Conservation (phyloP, 2,888 invertebrate genomes). For the Heliconius aoede region DNA sequence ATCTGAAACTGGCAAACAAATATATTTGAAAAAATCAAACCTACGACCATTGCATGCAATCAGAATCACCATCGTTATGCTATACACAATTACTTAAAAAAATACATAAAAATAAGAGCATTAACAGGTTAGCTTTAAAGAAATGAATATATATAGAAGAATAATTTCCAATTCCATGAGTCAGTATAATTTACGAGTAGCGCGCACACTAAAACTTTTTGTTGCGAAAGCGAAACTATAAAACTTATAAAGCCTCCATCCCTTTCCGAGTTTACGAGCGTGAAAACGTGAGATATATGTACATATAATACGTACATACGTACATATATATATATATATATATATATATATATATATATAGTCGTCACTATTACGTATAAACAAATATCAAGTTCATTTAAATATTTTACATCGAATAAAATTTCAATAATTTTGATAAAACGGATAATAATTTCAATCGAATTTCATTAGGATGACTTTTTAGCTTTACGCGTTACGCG, state of each 20-base stretch:
- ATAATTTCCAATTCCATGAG: slow-evolving; percentile 48
- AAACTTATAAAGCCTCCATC: slow-evolving; percentile 71
- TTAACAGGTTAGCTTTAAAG: slow-evolving; percentile 6
- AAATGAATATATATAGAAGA: slow-evolving; percentile 49
- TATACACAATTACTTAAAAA: neutral
- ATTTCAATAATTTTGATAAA: neutral
- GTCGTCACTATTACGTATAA: slow-evolving; percentile 45
- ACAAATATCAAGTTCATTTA: neutral
- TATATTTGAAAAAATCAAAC: neutral
- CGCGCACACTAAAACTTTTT: slow-evolving; percentile 79
- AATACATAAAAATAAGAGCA: slow-evolving; percentile 2
- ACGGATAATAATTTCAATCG: too few species aligned
- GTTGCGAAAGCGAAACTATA: slow-evolving; percentile 66
- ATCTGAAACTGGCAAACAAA: neutral
- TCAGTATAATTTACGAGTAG: slow-evolving; percentile 76
- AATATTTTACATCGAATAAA: neutral
- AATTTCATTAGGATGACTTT: neutral
- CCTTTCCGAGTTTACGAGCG: slow-evolving; percentile 74
- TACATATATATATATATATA: slow-evolving; percentile 69
- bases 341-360: too few species aligned
- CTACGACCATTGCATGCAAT: neutral
- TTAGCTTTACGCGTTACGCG: neutral
- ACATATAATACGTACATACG: slow-evolving; percentile 65
- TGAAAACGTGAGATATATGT: slow-evolving; percentile 74
- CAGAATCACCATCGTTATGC: neutral